Base-by-base conservation (phyloP, 2,113 vertebrate species). In the Ceuthmochares aereus region DNA sequence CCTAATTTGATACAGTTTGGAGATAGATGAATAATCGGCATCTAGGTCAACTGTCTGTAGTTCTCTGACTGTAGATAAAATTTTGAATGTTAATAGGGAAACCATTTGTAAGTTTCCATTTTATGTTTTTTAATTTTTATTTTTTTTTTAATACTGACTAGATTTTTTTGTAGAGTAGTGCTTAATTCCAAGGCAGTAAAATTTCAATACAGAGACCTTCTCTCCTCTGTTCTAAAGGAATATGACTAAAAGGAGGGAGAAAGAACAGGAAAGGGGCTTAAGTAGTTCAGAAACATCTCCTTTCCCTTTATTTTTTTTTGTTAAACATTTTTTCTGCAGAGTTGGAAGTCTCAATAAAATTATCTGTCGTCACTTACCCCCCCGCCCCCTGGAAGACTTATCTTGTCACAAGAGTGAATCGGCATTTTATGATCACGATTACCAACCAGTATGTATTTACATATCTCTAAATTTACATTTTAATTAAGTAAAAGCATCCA, bases 321-420 rank as follows among this genome's bases (percentile, higher is more conserved):
- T 78, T 51, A 42, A 49, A n/a, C 6, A 43, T 9, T 36, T 84
- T 58, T 58, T 82, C 3, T 6, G 8, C 36, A 42, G 4, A 30
- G 15, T 60, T 84, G 34, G 32, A 82, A 82, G 7, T 52, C 5
- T 67, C 7, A 23, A 51, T 66, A 93, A 78, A 81, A 78, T 79
- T 32, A 27, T 45, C 2, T 3, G 4, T 4, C 1, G 1, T 0
- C 0, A 1, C 3, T 1, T 7, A n/a, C n/a, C n/a, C n/a, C n/a
- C n/a, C n/a, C n/a, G n/a, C 64, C 40, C 40, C 40, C 16, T 52
- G 60, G 5, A 37, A 43, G 9, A 1, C 25, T 80, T 54, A n/a
- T 40, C 60, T 81, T 54, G 23, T 23, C 14, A 69, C 36, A 26
- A 60, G 82, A 58, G 3, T 40, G 72, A 76, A 80, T 60, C 20